These are phyloP conservation scores for Allophyes oxyacanthae DNA, from an alignment of 2,888 invertebrate genomes.

Conservation along the genomic window DNA sequence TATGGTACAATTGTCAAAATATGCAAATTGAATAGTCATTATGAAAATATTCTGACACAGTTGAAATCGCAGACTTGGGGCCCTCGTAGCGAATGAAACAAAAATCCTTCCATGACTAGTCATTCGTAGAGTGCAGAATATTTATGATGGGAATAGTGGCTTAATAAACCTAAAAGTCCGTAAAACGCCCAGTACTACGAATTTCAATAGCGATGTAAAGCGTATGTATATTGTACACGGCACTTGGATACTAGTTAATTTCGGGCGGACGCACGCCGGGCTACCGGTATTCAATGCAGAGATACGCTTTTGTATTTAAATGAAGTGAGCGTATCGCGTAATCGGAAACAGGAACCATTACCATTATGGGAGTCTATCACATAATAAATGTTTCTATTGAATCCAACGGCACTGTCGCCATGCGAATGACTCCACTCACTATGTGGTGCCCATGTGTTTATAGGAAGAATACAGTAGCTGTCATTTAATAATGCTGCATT, in stretches of 20 bases:
- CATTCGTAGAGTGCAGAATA: slow-evolving; percentile 6
- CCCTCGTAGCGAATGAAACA: background rate
- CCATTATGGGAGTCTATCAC: slow-evolving; percentile 64
- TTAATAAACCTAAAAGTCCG: slow-evolving; percentile 34
- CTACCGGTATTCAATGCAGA: slow-evolving; percentile 60
- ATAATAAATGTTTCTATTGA: slow-evolving; percentile 50
- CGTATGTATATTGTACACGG: slow-evolving; percentile 28
- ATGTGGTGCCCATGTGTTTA: background rate
- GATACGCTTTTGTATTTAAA: slow-evolving; percentile 79
- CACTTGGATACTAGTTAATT: slow-evolving; percentile 44
- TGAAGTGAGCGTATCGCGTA: slow-evolving; percentile 66
- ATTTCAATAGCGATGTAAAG: slow-evolving; percentile 38
- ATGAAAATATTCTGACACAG: too few species aligned
- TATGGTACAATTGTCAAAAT: too few species aligned
- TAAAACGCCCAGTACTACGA: slow-evolving; percentile 28
- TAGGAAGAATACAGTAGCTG: slow-evolving; percentile 12
- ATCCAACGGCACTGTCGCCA: slow-evolving; percentile 45
- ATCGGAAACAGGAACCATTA: slow-evolving; percentile 80
- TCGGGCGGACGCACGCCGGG: slow-evolving; percentile 58
- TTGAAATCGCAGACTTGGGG: too few species aligned
- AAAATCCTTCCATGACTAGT: background rate
- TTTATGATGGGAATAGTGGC: slow-evolving; percentile 32
- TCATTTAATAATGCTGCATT: slow-evolving; percentile 9
- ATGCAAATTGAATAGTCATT: too few species aligned
- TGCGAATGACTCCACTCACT: slow-evolving; percentile 22